These are phyloP conservation scores for Pampus argenteus DNA, from an alignment of 2,797 vertebrate genomes.

Conservation along the genomic window DNA sequence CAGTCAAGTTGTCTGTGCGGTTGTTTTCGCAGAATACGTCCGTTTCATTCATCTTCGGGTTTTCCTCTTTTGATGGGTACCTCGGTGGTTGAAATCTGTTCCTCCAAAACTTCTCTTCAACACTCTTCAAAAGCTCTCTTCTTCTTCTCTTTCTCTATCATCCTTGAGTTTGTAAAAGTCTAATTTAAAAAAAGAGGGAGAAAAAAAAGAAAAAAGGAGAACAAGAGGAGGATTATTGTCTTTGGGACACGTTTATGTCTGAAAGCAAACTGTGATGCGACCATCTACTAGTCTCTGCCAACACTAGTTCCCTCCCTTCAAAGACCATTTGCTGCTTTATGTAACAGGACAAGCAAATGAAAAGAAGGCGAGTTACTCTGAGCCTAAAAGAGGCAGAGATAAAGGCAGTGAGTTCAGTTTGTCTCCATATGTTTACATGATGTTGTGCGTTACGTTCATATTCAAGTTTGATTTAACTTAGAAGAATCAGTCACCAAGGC, in stretches of 20 bases:
- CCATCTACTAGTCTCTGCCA: constrained; percentile 17
- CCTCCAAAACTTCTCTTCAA: constrained; percentile 55
- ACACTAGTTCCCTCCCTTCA: constrained; percentile 60
- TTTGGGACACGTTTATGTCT: constrained; percentile 29
- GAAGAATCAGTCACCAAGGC: neutral
- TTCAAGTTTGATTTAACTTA: neutral
- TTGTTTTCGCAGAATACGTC: constrained; percentile 63
- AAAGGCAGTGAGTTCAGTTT: neutral
- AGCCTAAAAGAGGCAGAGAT: neutral
- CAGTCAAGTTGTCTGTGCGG: constrained; percentile 61
- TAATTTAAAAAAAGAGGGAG: no score
- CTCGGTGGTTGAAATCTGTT: neutral
- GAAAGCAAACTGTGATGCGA: constrained; percentile 46
- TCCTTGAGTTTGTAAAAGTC: neutral
- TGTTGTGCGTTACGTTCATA: no score
- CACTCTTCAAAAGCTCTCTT: constrained; percentile 26
- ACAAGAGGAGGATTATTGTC: neutral
- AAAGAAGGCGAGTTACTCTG: neutral
- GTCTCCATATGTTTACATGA: neutral
- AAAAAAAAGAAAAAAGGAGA: no score
- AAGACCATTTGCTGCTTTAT: constrained; percentile 31
- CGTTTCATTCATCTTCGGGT: constrained; percentile 81
- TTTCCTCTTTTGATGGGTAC: neutral
- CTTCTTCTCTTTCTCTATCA: no score
- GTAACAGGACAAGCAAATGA: constrained; percentile 14